Evolutionary conservation across 2,113 vertebrate species (phyloP).

Genomic region (Phodopus roborovskii): DNA sequence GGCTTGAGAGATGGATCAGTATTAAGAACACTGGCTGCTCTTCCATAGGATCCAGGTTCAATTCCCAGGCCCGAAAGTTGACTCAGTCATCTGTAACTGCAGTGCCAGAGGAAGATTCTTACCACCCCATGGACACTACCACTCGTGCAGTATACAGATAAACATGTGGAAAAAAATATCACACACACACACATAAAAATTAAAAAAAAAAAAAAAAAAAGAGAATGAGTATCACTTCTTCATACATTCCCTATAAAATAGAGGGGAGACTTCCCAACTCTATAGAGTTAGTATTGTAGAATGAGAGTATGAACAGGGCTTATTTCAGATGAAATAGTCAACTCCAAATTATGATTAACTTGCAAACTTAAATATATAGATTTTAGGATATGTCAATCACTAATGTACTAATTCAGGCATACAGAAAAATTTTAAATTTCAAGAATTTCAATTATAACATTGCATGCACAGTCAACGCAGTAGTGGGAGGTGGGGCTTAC

Average conservation of each 20-base stretch:
- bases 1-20: neutral
- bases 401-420: constrained; percentile 1
- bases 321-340: neutral
- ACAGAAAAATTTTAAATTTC: constrained; percentile 7
- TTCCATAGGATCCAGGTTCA: neutral
- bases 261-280: neutral
- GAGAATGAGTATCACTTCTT: neutral
- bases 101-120: neutral
- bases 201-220: neutral
- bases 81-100: neutral
- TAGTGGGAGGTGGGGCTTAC: too few species aligned
- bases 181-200: neutral
- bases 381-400: neutral
- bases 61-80: neutral
- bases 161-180: neutral
- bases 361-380: constrained; percentile 9
- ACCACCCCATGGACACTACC: neutral
- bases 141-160: neutral
- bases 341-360: constrained; percentile 19
- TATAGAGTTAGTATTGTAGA: neutral
- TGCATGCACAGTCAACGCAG: neutral
- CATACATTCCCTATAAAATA: neutral
- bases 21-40: neutral
- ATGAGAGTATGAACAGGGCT: neutral
- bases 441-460: constrained; percentile 18